These are phyloP conservation scores for Machaerirhynchus nigripectus DNA, from an alignment of 2,113 vertebrate species.

Conservation along the genomic window DNA sequence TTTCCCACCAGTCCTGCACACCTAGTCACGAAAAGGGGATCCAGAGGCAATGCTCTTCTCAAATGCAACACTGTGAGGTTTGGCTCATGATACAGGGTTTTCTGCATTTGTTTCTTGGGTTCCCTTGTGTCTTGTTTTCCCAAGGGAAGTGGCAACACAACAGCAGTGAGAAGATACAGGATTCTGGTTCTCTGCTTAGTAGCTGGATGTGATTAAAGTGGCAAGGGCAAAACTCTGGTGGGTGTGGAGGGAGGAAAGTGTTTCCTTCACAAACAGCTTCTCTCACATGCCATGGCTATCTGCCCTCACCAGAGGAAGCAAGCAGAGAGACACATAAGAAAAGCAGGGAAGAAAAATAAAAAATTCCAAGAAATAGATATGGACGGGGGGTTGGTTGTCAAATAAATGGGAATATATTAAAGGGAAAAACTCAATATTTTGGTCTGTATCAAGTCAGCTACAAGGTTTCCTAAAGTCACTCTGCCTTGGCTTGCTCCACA, in stretches of 20 bases:
- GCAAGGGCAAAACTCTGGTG: background rate
- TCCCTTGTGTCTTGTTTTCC: background rate
- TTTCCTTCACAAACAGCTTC: background rate
- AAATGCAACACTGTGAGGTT: background rate
- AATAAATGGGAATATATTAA: background rate
- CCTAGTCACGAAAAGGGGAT: background rate
- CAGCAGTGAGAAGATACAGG: background rate
- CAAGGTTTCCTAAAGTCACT: background rate
- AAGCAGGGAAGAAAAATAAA: background rate
- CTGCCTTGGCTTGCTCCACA: background rate
- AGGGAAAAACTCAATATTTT: background rate
- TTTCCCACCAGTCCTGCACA: background rate
- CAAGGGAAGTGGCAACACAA: background rate
- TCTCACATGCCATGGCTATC: background rate
- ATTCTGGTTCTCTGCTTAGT: background rate
- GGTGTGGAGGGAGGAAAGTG: background rate
- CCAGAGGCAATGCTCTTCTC: background rate
- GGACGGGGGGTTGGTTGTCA: background rate
- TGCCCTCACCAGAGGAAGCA: background rate
- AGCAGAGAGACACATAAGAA: background rate
- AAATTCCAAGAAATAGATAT: background rate
- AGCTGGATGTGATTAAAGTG: background rate
- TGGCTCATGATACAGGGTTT: background rate
- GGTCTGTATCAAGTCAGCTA: background rate
- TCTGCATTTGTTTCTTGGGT: background rate